These are phyloP conservation scores for Menura novaehollandiae DNA, from an alignment of 2,113 vertebrate genomes.

Conservation along the genomic window DNA sequence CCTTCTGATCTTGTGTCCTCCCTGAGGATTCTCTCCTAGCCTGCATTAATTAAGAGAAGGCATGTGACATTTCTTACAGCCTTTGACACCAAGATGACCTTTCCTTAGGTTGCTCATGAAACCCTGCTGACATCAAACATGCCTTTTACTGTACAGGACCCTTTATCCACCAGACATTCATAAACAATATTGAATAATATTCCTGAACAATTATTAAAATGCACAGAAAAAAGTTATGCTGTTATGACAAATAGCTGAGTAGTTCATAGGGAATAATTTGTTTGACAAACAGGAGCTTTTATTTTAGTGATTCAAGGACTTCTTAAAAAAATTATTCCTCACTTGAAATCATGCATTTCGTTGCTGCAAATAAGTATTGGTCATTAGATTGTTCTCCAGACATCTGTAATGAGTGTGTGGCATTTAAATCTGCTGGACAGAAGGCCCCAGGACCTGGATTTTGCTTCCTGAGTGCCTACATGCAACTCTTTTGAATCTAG, in stretches of 20 bases:
- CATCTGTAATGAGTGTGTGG: neutral
- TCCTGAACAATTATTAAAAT: neutral
- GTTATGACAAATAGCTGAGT: neutral
- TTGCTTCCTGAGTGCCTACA: neutral
- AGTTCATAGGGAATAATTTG: neutral
- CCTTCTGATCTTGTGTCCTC: slow-evolving; percentile 19
- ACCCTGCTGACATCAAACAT: neutral
- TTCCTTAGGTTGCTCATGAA: neutral
- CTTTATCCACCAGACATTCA: neutral
- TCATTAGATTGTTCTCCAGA: neutral
- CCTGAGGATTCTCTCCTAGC: neutral
- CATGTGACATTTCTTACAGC: slow-evolving; percentile 22
- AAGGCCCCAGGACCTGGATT: neutral
- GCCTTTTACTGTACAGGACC: neutral
- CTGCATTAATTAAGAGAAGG: slow-evolving; percentile 39
- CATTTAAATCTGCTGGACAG: neutral
- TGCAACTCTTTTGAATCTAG: neutral
- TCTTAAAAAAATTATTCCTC: neutral
- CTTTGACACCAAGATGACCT: slow-evolving; percentile 46
- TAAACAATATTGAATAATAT: neutral
- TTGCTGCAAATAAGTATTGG: neutral
- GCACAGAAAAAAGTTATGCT: neutral
- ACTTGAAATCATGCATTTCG: neutral
- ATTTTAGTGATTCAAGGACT: neutral
- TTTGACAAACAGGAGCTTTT: slow-evolving; percentile 7